Base-by-base conservation (phyloP, 2,113 vertebrate species). In the Brachyistius frenatus region DNA sequence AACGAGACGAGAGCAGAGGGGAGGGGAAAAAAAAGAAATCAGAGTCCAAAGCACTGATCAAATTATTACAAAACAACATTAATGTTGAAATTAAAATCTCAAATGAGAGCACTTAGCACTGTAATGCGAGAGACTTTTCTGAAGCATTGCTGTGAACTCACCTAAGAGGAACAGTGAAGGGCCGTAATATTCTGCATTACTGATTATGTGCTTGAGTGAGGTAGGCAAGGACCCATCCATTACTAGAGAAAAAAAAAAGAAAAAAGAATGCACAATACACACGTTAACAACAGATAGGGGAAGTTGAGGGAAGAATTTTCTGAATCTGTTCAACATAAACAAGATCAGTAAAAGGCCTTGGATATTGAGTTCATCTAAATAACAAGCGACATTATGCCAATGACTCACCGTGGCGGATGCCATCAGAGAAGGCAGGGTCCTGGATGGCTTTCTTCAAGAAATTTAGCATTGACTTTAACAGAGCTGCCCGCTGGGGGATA, bases 401-500 rank as follows among this genome's bases (percentile, higher is more conserved):
- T 49, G 13, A 66, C 88, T 91, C 91, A 98, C 97, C 97, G 46
- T 98, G 97, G 39, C 97, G 96, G 83, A 99, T 99, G 71, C 97
- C 97, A 69, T 99, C 97, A 31, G 97, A 98, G 66, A 99, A 99
- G 76, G 97, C 97, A 6, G 97, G 97, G 81, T 98, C 97, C 82
- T 97, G 97, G 91, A 99, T 99, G 92, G 97, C 97, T 93, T 99
- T 99, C 91, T 99, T 98, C 69, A 99, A 94, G 91, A 99, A 99
- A 89, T 99, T 99, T 72, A 99, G 93, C 98, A 99, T 99, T 0
- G 98, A 98, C 86, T 99, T 98, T 77, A 98, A 95, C 91, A 98
- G 91, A 69, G 98, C 97, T 4, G 98, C 98, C 52, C 98, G 95
- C 74, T 98, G 97, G 37, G 98, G 98, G 90, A 99, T 99, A 91